These are phyloP conservation scores for Onychostruthus taczanowskii DNA, from an alignment of 2,113 vertebrate species.

Conservation along the genomic window DNA sequence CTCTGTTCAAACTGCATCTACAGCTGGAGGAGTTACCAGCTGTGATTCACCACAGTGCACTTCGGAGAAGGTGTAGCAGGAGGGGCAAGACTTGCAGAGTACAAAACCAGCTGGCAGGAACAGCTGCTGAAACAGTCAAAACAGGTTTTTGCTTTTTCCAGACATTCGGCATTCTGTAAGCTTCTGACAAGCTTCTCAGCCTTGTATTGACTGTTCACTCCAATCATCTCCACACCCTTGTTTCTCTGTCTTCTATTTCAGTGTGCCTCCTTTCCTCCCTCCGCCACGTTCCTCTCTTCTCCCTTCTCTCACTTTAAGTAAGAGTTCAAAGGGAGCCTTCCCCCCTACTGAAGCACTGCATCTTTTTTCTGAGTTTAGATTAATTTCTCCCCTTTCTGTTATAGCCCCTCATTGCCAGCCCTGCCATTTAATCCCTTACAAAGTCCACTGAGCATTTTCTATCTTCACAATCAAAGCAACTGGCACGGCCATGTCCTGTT, in stretches of 20 bases:
- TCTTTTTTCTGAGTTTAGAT: background rate
- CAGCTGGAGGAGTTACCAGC: background rate
- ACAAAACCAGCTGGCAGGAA: conserved; percentile 42
- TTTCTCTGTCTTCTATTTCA: background rate
- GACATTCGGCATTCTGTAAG: background rate
- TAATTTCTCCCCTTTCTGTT: background rate
- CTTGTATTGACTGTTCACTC: background rate
- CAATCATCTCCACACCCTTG: background rate
- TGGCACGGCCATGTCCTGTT: background rate
- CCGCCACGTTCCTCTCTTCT: background rate
- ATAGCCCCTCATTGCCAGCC: background rate
- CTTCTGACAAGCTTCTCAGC: background rate
- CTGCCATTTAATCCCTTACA: accelerated
- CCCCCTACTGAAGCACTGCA: background rate
- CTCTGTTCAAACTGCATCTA: background rate
- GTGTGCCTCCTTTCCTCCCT: background rate
- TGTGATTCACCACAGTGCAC: background rate
- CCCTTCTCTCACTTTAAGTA: background rate
- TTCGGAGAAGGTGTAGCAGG: accelerated
- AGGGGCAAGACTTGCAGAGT: background rate
- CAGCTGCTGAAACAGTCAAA: conserved; percentile 34
- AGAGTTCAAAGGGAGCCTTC: background rate
- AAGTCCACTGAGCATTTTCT: background rate
- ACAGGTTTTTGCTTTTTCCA: background rate
- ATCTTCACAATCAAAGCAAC: background rate